phyloP scores from a whole-genome alignment of 2,113 vertebrate species.

The Cyphomyrus discorhynchus region DNA sequence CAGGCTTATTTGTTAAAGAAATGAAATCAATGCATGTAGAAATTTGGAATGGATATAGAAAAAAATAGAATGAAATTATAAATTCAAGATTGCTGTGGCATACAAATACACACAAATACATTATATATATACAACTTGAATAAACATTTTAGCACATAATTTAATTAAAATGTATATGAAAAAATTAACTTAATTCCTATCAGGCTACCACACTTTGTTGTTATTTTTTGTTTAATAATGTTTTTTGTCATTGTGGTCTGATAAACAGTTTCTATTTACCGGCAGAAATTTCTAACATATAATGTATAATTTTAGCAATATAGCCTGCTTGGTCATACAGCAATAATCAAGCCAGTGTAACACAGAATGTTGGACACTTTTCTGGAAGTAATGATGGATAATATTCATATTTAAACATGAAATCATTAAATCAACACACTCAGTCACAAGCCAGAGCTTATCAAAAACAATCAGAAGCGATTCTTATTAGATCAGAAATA shows the following conservation, averaged over 20 bases:
- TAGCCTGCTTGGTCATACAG: not conserved
- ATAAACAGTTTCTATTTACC: not conserved
- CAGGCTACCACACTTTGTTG: constrained; percentile 22
- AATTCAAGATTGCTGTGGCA: not conserved
- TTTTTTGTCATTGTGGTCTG: constrained; percentile 13
- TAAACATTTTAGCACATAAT: not conserved
- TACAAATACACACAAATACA: not conserved
- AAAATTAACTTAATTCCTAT: not conserved
- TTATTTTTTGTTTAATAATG: constrained; percentile 14
- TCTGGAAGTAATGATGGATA: not conserved
- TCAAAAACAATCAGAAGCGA: not conserved
- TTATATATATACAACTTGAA: not conserved
- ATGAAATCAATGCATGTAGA: not conserved
- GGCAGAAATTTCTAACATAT: not conserved
- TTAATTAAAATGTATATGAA: not conserved
- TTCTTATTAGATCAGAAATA: not conserved
- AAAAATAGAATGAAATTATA: not conserved
- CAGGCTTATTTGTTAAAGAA: not conserved
- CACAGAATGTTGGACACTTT: not conserved
- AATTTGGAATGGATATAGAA: not conserved
- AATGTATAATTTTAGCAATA: not conserved
- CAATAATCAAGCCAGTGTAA: not conserved
- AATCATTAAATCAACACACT: not conserved
- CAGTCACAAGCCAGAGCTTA: not conserved
- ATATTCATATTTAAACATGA: not conserved